Conservation (phyloP, 2,888 invertebrate species). For the Tethea ocularis region DNA sequence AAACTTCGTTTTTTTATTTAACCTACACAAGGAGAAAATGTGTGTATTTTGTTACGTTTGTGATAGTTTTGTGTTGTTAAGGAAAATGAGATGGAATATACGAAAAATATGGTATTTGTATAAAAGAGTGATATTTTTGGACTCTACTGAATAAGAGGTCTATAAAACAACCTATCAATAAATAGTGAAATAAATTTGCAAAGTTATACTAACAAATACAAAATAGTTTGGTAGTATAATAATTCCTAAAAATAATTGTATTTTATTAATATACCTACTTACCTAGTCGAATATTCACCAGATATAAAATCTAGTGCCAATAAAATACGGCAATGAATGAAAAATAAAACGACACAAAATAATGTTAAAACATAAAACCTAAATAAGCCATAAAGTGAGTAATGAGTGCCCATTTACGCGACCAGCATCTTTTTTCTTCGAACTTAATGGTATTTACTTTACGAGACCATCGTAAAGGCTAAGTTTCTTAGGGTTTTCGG, state of each 20-base stretch:
- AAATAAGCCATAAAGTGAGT: conserved; percentile 64
- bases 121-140: no score
- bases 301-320: conserved; percentile 16
- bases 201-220: no score
- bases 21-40: conserved; percentile 40
- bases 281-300: neutral
- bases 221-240: no score
- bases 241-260: no score
- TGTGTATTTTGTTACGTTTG: conserved; percentile 25
- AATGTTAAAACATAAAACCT: conserved; percentile 48
- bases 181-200: no score
- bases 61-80: conserved; percentile 7
- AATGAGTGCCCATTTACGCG: conserved; percentile 59
- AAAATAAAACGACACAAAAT: conserved; percentile 39
- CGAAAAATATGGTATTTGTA: neutral
- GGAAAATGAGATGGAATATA: neutral
- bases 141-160: no score
- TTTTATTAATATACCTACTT: no score
- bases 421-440: conserved; percentile 47
- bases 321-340: conserved; percentile 21
- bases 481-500: conserved; percentile 45
- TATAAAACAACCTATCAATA: no score
- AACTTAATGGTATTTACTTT: conserved; percentile 67
- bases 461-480: conserved; percentile 58
- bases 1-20: conserved; percentile 52